These are phyloP conservation scores for Zaprionus gabonicus DNA, from an alignment of 1,140 invertebrate species.

Conservation along the genomic window DNA sequence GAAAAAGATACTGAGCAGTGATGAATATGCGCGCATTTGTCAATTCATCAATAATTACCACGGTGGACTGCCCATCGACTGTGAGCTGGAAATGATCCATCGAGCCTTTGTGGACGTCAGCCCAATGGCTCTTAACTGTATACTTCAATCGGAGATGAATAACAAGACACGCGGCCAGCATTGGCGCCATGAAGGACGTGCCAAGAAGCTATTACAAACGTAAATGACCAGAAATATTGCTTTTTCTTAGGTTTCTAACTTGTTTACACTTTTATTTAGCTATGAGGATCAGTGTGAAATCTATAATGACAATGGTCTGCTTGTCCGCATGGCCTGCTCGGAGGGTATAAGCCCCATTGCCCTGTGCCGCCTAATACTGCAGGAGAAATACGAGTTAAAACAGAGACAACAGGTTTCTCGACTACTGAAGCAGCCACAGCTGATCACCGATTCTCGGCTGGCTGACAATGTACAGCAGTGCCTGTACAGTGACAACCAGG, in stretches of 20 bases:
- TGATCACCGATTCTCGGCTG: conserved; percentile 88
- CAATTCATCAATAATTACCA: conserved; percentile 67
- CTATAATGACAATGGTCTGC: conserved; percentile 84
- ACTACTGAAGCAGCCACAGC: conserved; percentile 88
- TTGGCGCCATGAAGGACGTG: conserved; percentile 83
- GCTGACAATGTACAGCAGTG: conserved; percentile 88
- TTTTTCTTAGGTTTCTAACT: neutral
- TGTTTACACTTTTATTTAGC: conserved; percentile 30
- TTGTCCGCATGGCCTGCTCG: conserved; percentile 86
- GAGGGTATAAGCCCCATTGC: conserved; percentile 87
- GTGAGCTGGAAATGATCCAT: conserved; percentile 77
- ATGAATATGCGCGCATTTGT: conserved; percentile 59
- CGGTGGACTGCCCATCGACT: conserved; percentile 79
- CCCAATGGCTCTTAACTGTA: conserved; percentile 85
- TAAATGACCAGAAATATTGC: conserved; percentile 13
- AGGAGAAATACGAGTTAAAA: conserved; percentile 85
- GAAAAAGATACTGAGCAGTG: conserved; percentile 54
- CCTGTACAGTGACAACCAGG: conserved; percentile 88
- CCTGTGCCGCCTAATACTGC: conserved; percentile 88
- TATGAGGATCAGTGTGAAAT: conserved; percentile 69
- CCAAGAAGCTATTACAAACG: conserved; percentile 61
- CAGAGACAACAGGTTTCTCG: conserved; percentile 85
- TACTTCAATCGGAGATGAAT: conserved; percentile 82
- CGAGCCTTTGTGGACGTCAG: conserved; percentile 82
- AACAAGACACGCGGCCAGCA: conserved; percentile 83